Evolutionary conservation across 2,797 vertebrate species (phyloP), one percentile per base, ranked within the genome.

Genomic region (Limosa lapponica): DNA sequence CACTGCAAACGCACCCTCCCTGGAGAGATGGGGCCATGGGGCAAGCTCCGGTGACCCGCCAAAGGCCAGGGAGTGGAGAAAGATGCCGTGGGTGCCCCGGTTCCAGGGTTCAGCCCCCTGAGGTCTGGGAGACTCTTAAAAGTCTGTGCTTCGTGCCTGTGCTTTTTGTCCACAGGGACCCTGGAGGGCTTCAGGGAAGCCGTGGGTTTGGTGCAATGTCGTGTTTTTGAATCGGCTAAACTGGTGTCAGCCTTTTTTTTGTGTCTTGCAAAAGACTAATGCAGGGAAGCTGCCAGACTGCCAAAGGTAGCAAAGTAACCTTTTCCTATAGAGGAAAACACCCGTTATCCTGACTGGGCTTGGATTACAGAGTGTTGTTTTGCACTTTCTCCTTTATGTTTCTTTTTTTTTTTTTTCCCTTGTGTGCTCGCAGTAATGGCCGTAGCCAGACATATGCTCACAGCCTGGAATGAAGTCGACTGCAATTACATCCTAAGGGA

Each of bases 401-500:
- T 27, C 30, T n/a, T 79, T 78, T 54, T 58, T 44, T 37, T 34
- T 19, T 44, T 48, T 30, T 16, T 16, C 3, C 27, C 77, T 77
- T 39, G 6, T 71, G 69, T 69, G 83, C 83, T 48, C 5, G 2
- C 73, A 61, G 65, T 74, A 74, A 72, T 77, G 74, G 37, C 83
- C 6, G 0, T 73, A 93, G 82, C 90, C 91, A 96, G 94, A 93
- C 69, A 41, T 41, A 25, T 65, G 91, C 48, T 92, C 19, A 30
- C 1, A 2, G 57, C 61, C 59, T 87, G 74, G 77, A 70, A 86
- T 66, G 61, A 92, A 44, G 71, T 71, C 15, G 72, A 67, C 36
- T 93, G 46, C 67, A 88, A 83, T 96, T 94, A 78, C 58, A 46
- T 85, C 95, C 69, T 67, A 28, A 79, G 83, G 78, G 41, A 58